These are phyloP conservation scores for Dendrocincla fuliginosa DNA, from an alignment of 2,797 vertebrate genomes.

Conservation along the genomic window DNA sequence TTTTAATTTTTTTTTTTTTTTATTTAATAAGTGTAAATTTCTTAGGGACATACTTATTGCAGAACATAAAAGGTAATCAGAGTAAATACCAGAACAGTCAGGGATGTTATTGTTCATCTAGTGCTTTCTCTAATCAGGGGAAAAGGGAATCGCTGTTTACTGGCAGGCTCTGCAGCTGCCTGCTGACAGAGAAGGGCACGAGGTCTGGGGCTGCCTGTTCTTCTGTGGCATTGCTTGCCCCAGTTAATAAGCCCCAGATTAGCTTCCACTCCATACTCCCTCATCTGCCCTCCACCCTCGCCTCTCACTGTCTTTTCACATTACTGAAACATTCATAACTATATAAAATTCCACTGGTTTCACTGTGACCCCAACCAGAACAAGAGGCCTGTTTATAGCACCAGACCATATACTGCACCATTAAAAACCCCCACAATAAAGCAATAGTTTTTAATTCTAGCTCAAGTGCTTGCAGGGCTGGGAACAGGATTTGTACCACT, in stretches of 20 bases:
- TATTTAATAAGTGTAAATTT: not conserved
- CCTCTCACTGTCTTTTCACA: not conserved
- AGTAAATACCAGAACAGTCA: not conserved
- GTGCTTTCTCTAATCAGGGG: not conserved
- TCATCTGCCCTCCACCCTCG: not conserved
- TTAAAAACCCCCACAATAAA: rapidly evolving
- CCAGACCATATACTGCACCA: not conserved
- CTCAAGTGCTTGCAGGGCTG: not conserved
- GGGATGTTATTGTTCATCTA: not conserved
- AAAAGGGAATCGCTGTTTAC: not conserved
- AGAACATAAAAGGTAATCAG: not conserved
- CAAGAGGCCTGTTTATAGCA: not conserved
- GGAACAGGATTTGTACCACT: not conserved
- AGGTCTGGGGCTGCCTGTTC: not conserved
- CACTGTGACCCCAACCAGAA: not conserved
- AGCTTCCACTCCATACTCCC: not conserved
- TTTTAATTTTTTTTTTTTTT: not conserved
- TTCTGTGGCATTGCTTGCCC: not conserved
- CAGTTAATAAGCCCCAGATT: not conserved
- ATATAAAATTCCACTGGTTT: not conserved
- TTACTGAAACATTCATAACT: not conserved
- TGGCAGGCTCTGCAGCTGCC: not conserved
- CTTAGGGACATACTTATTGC: not conserved
- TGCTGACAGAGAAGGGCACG: rapidly evolving
- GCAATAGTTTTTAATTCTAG: not conserved